Evolutionary conservation across 1,140 invertebrate species (phyloP), one percentile per base, ranked within the genome.

Genomic region (Phymastichus coffea): DNA sequence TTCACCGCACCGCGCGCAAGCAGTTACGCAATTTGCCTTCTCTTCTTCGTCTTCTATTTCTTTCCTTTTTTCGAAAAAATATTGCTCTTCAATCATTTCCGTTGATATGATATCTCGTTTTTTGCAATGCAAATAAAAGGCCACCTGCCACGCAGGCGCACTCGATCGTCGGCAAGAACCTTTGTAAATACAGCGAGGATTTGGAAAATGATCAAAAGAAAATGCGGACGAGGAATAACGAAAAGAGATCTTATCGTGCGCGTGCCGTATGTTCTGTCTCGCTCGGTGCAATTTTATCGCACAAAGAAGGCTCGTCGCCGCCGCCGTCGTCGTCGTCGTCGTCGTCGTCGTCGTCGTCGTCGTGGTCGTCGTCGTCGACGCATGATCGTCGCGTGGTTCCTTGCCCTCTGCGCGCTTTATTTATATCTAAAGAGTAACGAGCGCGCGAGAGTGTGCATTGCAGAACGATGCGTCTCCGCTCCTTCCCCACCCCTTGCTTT

Each of bases 371-470:
- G 38, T 51, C 44, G 44, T 19, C 20, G 41, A 43, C 23, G 56
- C 28, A 17, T 41, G 37, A 43, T 4, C 15, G 22, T 20, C 33
- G 22, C 64, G 63, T 66, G 67, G 67, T 68, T 68, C 67, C 59
- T 68, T 68, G 67, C 67, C 67, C 67, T 68, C 67, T 66, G 64
- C 59, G 53, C 62, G 59, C 54, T 60, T 58, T 68, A 68, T 68
- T 66, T 68, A 68, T 68, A 68, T 65, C 67, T 62, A 68, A 68
- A 65, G 65, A 66, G 63, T 59, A 64, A 63, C 51, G 55, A 56
- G 51, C 48, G 38, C 49, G 48, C 12, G 28, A 7, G 28, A 35
- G 46, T 47, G 48, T 61, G 53, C 58, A 61, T 61, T 61, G 58
- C 46, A 54, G 51, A 33, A 12, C 28, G 28, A 33, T 33, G 28